Percentiles rank a stretch among this genome's conserved stretches.
Conservation (phyloP, 2,888 invertebrate species). For the Gymnocheta viridis region DNA sequence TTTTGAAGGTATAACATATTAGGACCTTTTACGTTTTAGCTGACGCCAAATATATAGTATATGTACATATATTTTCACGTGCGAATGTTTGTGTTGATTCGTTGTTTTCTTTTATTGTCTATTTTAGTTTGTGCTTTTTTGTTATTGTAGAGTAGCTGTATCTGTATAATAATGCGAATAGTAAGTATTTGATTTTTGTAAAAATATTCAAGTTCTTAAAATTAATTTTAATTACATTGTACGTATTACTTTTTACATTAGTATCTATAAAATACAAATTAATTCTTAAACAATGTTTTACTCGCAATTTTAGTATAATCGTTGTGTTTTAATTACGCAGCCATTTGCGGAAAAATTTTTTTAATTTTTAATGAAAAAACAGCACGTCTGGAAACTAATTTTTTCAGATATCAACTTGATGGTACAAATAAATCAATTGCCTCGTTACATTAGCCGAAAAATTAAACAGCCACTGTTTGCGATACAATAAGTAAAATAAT, state of each 20-base stretch:
- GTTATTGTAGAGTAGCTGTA: background rate
- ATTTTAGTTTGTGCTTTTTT: conserved; percentile 5
- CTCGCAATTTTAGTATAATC: background rate
- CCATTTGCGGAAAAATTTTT: background rate
- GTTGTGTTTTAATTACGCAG: background rate
- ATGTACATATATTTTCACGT: background rate
- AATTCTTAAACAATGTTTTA: background rate
- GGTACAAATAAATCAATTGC: no score
- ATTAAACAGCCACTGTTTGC: no score
- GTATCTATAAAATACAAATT: background rate
- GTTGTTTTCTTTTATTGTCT: conserved; percentile 55
- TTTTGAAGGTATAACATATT: background rate
- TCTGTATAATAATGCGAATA: no score
- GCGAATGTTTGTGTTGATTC: conserved; percentile 35
- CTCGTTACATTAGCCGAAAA: no score
- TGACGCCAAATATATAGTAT: no score
- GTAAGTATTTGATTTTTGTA: background rate
- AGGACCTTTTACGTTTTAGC: background rate
- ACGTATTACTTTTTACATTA: conserved; percentile 16
- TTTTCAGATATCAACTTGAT: no score
- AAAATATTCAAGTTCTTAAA: conserved; percentile 26
- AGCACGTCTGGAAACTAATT: no score
- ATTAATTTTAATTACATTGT: conserved; percentile 18
- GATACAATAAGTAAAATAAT: no score
- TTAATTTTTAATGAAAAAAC: no score